Base-by-base conservation (phyloP, 2,888 invertebrate genomes). In the Xylota sylvarum region DNA sequence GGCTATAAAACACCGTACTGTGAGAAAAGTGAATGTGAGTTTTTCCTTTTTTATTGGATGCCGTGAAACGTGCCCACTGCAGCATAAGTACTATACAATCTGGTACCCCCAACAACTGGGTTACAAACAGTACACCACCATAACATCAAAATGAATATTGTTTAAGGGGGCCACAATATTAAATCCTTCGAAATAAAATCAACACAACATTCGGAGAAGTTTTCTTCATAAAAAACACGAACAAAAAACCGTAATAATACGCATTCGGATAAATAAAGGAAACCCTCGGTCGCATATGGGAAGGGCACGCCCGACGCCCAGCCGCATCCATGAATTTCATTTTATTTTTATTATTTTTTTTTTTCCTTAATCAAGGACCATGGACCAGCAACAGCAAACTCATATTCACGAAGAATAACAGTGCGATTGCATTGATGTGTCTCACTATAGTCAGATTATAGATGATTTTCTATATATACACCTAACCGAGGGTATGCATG, bases 141-240 rank as follows among this genome's bases (percentile, higher is more conserved):
- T 27, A 40, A 60, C 77, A 77, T 69, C 77, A 77, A 60, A 69
- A 77, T 77, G 67, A 69, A 77, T 77, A 77, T 77, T 77, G 50
- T 52, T 56, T 60, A 30, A 50, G 58, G 58, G 58, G 60, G 48
- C 77, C 77, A 77, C 67, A 77, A 77, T 77, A 77, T 77, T 69
- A 77, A 77, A 77, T 67, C 69, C 77, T 58, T 70, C 69, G 32
- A 58, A 77, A 77, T 43, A 69, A 77, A 69, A 77, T 69, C 77
- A 77, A 67, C 77, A 77, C 77, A 77, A 52, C 77, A 77, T 58
- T 67, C n/a, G 35, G 60, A 5, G 14, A 77, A 70, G n/a, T 70
- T 70, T 70, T 32, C 19, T 43, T 48, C 46, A 64, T 46, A 17
- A 46, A 64, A 64, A 14, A 17, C 9, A 43, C 56, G 19, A 56